Percentiles rank a stretch among this genome's conserved stretches.
These are phyloP conservation scores for Cepphus grylle DNA, from an alignment of 2,113 vertebrate genomes.

Conservation along the genomic window DNA sequence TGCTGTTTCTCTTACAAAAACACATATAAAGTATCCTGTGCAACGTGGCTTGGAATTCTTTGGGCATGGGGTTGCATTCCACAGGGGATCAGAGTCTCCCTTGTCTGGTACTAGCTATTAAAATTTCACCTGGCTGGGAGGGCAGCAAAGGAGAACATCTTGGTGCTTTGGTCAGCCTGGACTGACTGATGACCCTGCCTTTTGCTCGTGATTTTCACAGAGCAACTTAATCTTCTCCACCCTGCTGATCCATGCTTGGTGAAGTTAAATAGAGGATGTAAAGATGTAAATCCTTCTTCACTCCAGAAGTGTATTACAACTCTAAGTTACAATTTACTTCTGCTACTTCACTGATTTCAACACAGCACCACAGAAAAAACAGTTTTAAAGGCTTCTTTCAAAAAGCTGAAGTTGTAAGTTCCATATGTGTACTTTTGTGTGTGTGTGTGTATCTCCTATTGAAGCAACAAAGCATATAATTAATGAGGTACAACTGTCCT, in stretches of 20 bases:
- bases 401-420: background rate
- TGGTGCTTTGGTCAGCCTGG: background rate
- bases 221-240: background rate
- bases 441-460: background rate
- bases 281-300: background rate
- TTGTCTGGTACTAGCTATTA: background rate
- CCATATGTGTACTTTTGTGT: fast-evolving
- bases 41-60: background rate
- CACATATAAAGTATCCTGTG: fast-evolving
- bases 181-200: background rate
- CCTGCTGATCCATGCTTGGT: background rate
- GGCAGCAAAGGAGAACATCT: background rate
- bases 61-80: background rate
- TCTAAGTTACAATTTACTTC: background rate
- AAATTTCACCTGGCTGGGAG: background rate
- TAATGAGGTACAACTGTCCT: background rate
- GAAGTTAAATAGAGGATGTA: background rate
- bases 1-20: background rate
- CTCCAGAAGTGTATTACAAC: background rate
- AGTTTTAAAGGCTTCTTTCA: background rate
- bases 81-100: background rate
- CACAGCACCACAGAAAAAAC: background rate
- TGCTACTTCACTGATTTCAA: background rate
- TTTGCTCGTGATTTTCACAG: background rate
- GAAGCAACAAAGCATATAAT: background rate